phyloP scores from a whole-genome alignment of 2,888 invertebrate genomes.

The Hyposoter dolosus region DNA sequence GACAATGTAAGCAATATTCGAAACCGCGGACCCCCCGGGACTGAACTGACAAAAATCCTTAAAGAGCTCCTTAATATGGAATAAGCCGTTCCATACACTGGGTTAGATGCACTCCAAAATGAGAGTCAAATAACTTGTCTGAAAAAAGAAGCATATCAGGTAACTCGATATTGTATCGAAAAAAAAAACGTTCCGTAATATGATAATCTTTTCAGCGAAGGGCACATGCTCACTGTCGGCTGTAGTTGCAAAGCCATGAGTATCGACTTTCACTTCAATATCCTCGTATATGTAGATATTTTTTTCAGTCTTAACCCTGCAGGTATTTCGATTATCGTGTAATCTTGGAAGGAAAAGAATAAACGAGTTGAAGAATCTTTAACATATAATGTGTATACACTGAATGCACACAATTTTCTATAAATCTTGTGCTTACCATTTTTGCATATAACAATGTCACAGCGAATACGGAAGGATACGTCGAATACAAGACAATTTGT shows the following conservation, averaged over 20 bases:
- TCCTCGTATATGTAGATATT: not conserved
- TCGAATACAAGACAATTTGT: not conserved
- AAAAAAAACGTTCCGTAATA: conserved; percentile 44
- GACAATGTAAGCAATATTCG: not conserved
- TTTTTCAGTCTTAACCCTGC: not conserved
- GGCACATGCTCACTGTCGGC: conserved; percentile 40
- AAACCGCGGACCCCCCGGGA: not conserved
- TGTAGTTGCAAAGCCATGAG: conserved; percentile 33
- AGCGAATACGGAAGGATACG: not conserved
- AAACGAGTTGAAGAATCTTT: not conserved
- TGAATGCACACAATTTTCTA: not conserved
- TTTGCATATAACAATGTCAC: not conserved
- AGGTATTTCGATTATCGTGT: not conserved
- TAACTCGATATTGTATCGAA: conserved; percentile 45
- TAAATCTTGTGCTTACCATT: not conserved
- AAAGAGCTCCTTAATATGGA: conserved; percentile 53
- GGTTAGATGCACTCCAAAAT: conserved; percentile 37
- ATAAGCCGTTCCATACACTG: conserved; percentile 50
- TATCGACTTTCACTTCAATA: conserved; percentile 50
- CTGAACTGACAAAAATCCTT: conserved; percentile 7
- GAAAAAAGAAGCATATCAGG: conserved; percentile 31
- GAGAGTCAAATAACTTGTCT: conserved; percentile 35
- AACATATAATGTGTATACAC: not conserved
- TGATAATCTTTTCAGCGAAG: conserved; percentile 57
- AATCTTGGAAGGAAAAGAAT: not conserved